Evolutionary conservation across 2,113 vertebrate genomes (phyloP).

Genomic region (Steatornis caripensis): DNA sequence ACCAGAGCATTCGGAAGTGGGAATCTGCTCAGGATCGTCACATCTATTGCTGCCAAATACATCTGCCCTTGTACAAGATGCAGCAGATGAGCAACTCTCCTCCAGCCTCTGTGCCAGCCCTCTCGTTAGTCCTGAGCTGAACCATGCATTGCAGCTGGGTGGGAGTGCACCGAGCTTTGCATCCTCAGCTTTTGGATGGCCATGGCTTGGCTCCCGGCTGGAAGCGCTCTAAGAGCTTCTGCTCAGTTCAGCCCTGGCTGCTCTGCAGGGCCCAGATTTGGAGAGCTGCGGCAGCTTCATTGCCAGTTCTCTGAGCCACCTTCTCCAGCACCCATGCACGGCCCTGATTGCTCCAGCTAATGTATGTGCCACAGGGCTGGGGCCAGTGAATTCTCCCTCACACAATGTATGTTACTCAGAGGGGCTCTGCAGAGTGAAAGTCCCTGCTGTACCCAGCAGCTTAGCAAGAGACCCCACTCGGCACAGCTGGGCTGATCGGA

Average conservation of each 20-base stretch:
- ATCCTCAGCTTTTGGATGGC: neutral
- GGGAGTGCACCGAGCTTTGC: neutral
- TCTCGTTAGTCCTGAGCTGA: neutral
- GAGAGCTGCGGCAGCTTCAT: neutral
- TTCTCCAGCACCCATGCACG: neutral
- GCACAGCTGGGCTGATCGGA: neutral
- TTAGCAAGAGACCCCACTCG: neutral
- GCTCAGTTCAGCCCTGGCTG: neutral
- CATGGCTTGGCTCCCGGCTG: neutral
- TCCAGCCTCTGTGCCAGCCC: neutral
- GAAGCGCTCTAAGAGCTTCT: neutral
- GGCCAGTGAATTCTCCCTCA: neutral
- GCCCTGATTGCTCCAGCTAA: accelerated
- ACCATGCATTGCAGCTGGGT: neutral
- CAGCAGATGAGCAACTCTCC: neutral
- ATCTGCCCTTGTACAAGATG: neutral
- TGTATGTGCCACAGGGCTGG: accelerated
- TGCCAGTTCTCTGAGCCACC: neutral
- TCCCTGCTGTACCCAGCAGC: neutral
- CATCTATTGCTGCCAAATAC: neutral
- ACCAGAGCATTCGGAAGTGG: neutral
- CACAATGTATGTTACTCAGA: accelerated
- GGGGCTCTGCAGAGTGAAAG: neutral
- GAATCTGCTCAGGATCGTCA: neutral
- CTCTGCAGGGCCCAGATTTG: neutral